These are phyloP conservation scores for Harpagifer antarcticus DNA, from an alignment of 2,797 vertebrate species.

Conservation along the genomic window DNA sequence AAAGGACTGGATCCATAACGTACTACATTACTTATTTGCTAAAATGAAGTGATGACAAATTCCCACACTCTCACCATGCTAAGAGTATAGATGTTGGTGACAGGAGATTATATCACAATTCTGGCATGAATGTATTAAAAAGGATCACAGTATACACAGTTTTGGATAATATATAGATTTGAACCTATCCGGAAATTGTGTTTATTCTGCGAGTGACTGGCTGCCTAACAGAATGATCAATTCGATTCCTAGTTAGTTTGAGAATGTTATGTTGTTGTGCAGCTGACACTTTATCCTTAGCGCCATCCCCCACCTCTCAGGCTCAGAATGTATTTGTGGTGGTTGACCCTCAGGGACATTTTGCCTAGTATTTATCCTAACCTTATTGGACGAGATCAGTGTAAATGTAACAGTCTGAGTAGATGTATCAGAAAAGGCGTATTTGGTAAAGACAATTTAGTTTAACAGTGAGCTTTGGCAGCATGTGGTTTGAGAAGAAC, in stretches of 20 bases:
- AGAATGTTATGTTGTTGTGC: slow-evolving; percentile 1
- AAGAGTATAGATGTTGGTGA: background rate
- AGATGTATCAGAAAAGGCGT: background rate
- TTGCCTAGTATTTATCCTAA: background rate
- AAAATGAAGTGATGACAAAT: background rate
- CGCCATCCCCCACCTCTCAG: background rate
- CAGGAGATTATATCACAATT: background rate
- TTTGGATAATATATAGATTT: background rate
- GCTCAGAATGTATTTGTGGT: background rate
- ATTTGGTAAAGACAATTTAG: background rate
- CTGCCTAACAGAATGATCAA: background rate
- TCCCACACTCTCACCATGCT: too few species aligned
- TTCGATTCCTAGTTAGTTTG: background rate
- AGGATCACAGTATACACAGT: too few species aligned
- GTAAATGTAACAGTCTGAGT: background rate
- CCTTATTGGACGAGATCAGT: background rate
- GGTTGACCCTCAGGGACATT: slow-evolving; percentile 1
- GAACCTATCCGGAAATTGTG: fast-evolving
- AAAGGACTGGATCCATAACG: background rate
- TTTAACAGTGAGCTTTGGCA: background rate
- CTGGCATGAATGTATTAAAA: background rate
- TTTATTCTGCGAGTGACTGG: background rate
- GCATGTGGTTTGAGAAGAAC: background rate
- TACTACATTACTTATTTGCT: background rate
- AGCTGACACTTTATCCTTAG: background rate